A percentile compares a stretch with the other conserved stretches of the same genome.
Evolutionary conservation across 2,888 invertebrate species (phyloP).

Genomic region (Temnothorax ravouxi): DNA sequence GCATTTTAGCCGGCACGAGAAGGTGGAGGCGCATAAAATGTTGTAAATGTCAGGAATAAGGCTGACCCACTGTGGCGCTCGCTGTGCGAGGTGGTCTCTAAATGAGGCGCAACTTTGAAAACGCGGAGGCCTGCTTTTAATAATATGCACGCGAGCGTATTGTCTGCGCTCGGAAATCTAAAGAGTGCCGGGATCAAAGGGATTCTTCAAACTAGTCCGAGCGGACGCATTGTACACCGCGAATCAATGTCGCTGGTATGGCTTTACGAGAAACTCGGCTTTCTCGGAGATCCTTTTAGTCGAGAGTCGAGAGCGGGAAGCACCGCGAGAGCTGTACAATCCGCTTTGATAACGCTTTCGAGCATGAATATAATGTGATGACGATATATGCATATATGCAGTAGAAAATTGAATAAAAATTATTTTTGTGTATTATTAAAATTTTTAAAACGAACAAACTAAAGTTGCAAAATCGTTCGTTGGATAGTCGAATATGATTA

Average conservation of each 20-base stretch:
- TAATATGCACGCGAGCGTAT: conserved; percentile 43
- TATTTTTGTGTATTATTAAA: background rate
- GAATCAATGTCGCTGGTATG: conserved; percentile 44
- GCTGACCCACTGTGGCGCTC: conserved; percentile 30
- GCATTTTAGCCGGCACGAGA: background rate
- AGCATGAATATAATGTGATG: conserved; percentile 10
- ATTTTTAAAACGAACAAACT: background rate
- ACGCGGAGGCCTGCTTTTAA: conserved; percentile 23
- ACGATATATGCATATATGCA: background rate
- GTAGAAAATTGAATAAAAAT: background rate
- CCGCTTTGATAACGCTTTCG: conserved; percentile 8
- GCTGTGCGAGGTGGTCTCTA: conserved; percentile 1
- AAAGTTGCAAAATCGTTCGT: background rate
- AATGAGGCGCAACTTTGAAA: conserved; percentile 29
- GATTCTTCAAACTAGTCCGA: conserved; percentile 48
- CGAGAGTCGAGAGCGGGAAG: background rate
- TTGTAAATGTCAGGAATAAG: conserved; percentile 35
- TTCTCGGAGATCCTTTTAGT: conserved; percentile 29
- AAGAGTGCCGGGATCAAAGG: conserved; percentile 43
- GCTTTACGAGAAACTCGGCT: conserved; percentile 41
- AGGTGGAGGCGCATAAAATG: conserved; percentile 4
- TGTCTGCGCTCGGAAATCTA: conserved; percentile 40
- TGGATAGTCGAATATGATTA: background rate
- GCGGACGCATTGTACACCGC: conserved; percentile 46
- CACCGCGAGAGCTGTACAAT: background rate